Conservation (phyloP, 2,113 vertebrate species). For the Camelus bactrianus region DNA sequence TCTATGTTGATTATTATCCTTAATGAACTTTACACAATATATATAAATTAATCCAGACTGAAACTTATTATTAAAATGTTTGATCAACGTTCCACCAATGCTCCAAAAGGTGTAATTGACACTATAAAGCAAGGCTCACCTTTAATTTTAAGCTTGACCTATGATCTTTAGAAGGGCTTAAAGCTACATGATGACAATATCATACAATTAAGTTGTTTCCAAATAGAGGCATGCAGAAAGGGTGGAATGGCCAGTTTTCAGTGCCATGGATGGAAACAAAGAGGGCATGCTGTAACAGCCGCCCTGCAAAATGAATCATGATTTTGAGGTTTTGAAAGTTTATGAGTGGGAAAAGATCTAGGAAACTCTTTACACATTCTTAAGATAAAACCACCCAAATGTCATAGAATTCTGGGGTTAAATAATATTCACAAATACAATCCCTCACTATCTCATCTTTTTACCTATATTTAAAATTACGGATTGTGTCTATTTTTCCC, state of each 20-base stretch:
- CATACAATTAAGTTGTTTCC: conserved; percentile 78
- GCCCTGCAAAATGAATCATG: conserved; percentile 69
- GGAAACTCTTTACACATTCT: conserved; percentile 29
- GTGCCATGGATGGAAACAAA: conserved; percentile 33
- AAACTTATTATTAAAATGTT: conserved; percentile 75
- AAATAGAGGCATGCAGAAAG: conserved; percentile 54
- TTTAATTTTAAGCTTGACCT: conserved; percentile 76
- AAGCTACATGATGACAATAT: conserved; percentile 56
- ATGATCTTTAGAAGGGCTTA: conserved; percentile 69
- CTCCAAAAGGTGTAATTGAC: conserved; percentile 59
- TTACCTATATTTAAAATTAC: not conserved
- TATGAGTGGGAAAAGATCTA: conserved; percentile 54
- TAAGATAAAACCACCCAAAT: not conserved
- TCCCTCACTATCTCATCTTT: not conserved
- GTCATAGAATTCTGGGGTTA: conserved; percentile 41
- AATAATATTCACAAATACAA: conserved; percentile 52
- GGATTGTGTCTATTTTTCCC: not conserved
- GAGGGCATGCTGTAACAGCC: conserved; percentile 72
- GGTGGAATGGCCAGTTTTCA: conserved; percentile 68
- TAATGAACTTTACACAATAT: conserved; percentile 60
- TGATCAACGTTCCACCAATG: conserved; percentile 59
- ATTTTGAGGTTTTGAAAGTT: conserved; percentile 64
- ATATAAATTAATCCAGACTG: conserved; percentile 64
- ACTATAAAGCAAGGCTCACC: conserved; percentile 52
- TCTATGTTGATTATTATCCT: conserved; percentile 57